phyloP scores from a whole-genome alignment of 2,888 invertebrate genomes.

The Micropterix aruncella region DNA sequence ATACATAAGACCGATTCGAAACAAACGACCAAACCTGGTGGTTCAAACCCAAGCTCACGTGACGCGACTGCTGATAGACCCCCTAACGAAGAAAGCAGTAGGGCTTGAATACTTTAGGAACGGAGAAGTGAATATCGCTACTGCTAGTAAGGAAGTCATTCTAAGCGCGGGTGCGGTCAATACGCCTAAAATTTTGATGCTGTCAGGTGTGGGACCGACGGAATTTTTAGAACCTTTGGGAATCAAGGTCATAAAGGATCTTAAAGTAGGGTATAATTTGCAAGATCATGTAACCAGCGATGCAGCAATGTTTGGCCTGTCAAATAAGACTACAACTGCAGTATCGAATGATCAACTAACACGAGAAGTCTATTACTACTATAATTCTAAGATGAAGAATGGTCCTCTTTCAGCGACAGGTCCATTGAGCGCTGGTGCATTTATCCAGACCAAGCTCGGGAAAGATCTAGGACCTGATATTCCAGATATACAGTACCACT shows the following conservation, averaged over 20 bases:
- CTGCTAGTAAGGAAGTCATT: constrained; percentile 44
- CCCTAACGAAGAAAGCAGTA: constrained; percentile 28
- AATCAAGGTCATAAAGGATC: constrained; percentile 43
- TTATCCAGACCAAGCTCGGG: constrained; percentile 41
- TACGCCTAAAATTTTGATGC: constrained; percentile 47
- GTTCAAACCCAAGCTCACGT: constrained; percentile 37
- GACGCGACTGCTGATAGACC: constrained; percentile 43
- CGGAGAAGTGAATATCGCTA: constrained; percentile 26
- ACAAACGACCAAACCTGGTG: constrained; percentile 33
- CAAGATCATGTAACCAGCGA: constrained; percentile 61
- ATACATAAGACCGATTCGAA: constrained; percentile 50
- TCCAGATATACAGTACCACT: constrained; percentile 54
- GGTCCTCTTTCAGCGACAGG: constrained; percentile 42
- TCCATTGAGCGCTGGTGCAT: constrained; percentile 40
- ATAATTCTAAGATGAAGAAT: constrained; percentile 22
- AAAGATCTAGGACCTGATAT: constrained; percentile 23
- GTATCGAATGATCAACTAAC: constrained; percentile 24
- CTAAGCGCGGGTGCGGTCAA: constrained; percentile 44
- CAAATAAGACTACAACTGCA: constrained; percentile 38
- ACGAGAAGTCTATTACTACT: constrained; percentile 29
- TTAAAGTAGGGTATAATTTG: constrained; percentile 58
- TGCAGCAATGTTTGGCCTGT: constrained; percentile 37
- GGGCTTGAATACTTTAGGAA: constrained; percentile 32
- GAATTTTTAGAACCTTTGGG: constrained; percentile 31
- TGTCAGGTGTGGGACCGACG: constrained; percentile 51